A percentile compares a stretch with the other conserved stretches of the same genome.
These are phyloP conservation scores for Peromyscus attwateri DNA, from an alignment of 2,797 vertebrate genomes.

Conservation along the genomic window DNA sequence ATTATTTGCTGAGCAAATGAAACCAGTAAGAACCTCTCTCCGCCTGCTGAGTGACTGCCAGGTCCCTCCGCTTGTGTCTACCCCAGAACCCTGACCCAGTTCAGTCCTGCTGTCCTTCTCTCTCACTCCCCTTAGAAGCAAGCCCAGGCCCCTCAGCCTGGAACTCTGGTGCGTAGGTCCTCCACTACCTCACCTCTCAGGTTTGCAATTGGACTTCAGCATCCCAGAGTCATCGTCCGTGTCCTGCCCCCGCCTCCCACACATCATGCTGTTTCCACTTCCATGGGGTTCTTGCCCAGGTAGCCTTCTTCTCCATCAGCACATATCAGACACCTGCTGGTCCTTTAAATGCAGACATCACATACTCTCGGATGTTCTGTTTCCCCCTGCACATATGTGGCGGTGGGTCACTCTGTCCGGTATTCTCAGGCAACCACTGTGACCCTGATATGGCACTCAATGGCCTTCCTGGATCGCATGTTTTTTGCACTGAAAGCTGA, in stretches of 20 bases:
- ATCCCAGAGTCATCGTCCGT: background rate
- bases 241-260: background rate
- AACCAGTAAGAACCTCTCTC: accelerated
- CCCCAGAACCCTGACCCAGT: background rate
- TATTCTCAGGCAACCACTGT: background rate
- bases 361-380: background rate
- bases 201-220: accelerated
- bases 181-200: background rate
- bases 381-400: background rate
- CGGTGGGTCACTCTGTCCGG: background rate
- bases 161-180: background rate
- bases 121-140: background rate
- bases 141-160: too few species aligned
- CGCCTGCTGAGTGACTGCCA: background rate
- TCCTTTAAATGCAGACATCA: background rate
- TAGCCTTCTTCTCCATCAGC: background rate
- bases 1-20: background rate
- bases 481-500: background rate
- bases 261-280: accelerated
- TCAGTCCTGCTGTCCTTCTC: background rate
- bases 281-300: background rate
- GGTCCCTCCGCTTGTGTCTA: background rate
- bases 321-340: background rate
- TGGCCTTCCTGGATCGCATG: accelerated
- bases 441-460: background rate